These are phyloP conservation scores for Perithous albicinctus DNA, from an alignment of 2,888 invertebrate genomes.

Conservation along the genomic window DNA sequence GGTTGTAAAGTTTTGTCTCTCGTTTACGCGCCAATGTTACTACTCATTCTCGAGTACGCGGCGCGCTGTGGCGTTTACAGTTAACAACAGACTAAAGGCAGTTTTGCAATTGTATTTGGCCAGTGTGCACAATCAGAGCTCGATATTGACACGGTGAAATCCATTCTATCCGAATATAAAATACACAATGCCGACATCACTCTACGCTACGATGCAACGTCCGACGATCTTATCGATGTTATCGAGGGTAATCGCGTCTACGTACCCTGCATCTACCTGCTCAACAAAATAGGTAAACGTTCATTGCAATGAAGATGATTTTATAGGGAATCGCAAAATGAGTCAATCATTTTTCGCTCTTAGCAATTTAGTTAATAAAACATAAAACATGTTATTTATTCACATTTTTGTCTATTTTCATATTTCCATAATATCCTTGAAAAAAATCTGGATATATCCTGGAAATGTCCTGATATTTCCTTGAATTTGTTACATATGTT, in stretches of 20 bases:
- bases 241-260: constrained; percentile 99
- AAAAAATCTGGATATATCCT: too few relatives aligned
- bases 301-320: neutral
- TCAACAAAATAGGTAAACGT: constrained; percentile 96
- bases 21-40: neutral
- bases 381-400: too few relatives aligned
- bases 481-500: too few relatives aligned
- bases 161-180: constrained; percentile 98
- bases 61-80: neutral
- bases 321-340: too few relatives aligned
- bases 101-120: neutral
- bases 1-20: neutral
- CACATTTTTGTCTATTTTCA: too few relatives aligned
- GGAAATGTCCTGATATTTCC: too few relatives aligned
- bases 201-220: constrained; percentile 96
- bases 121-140: constrained; percentile 96
- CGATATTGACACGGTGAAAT: constrained; percentile 97
- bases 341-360: too few relatives aligned
- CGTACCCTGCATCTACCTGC: constrained; percentile 98
- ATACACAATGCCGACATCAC: constrained; percentile 99
- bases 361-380: too few relatives aligned
- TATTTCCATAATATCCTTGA: too few relatives aligned
- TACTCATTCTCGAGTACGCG: neutral
- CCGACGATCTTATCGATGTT: constrained; percentile 99
- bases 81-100: neutral